A percentile compares a stretch with the other conserved stretches of the same genome.
phyloP scores from a whole-genome alignment of 2,113 vertebrate genomes.

The Ochotona curzoniae region DNA sequence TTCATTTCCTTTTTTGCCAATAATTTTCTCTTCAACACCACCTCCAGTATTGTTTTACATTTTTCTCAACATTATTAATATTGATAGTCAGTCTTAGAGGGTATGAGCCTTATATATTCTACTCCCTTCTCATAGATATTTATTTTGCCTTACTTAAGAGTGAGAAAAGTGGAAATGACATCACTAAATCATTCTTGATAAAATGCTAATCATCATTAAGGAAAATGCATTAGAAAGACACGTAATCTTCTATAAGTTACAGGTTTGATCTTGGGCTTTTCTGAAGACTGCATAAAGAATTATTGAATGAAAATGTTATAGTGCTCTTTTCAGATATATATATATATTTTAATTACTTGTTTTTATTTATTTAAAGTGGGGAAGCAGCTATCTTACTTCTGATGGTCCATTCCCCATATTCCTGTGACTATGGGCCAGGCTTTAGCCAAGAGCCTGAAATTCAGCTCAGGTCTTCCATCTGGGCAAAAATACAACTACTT shows the following conservation, averaged over 20 bases:
- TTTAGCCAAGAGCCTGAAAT: too few relatives aligned
- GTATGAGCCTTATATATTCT: accelerated
- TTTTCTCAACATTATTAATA: neutral
- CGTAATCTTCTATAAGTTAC: neutral
- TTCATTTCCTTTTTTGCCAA: neutral
- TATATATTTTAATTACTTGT: neutral
- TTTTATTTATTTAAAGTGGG: too few relatives aligned
- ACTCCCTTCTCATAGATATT: neutral
- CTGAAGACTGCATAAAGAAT: neutral
- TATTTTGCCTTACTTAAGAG: neutral
- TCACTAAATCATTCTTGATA: neutral
- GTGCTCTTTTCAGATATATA: neutral
- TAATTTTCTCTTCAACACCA: too few relatives aligned
- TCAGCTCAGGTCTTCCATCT: too few relatives aligned
- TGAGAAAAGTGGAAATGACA: neutral
- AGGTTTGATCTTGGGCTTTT: neutral
- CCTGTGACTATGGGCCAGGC: too few relatives aligned
- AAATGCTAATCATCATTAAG: neutral
- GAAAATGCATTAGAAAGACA: neutral
- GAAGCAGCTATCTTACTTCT: too few relatives aligned
- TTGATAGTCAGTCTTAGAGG: neutral
- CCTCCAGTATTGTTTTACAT: neutral
- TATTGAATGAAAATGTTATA: neutral
- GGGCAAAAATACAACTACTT: too few relatives aligned
- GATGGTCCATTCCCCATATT: too few relatives aligned